Percentiles rank a stretch among this genome's conserved stretches.
Evolutionary conservation across 2,888 invertebrate species (phyloP).

Genomic region (Synanthedon tipuliformis): DNA sequence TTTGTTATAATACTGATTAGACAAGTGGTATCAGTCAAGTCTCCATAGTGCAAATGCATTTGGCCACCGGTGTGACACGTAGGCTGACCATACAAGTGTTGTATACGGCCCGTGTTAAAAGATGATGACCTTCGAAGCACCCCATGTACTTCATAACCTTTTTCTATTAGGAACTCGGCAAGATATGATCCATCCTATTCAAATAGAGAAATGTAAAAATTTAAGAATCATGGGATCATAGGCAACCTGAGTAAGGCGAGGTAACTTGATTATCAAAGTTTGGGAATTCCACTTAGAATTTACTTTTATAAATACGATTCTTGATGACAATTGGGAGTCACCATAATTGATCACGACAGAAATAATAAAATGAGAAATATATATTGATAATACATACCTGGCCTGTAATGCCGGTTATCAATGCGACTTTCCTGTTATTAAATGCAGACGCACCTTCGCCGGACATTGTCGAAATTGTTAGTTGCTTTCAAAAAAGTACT

Average conservation of each 20-base stretch:
- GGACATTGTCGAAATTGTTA: slow-evolving; percentile 29
- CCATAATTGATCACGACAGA: too few species aligned
- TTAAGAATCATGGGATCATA: too few species aligned
- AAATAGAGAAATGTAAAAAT: too few species aligned
- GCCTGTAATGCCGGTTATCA: slow-evolving; percentile 97
- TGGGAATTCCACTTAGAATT: too few species aligned
- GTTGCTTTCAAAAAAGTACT: neutral
- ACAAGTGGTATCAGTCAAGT: slow-evolving; percentile 97
- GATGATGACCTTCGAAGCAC: slow-evolving; percentile 94
- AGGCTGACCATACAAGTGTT: slow-evolving; percentile 94
- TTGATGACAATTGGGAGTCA: too few species aligned
- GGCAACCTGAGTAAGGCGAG: too few species aligned
- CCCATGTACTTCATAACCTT: slow-evolving; percentile 96
- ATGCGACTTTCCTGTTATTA: slow-evolving; percentile 76
- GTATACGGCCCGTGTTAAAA: slow-evolving; percentile 96
- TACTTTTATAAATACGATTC: too few species aligned
- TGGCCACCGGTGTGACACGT: slow-evolving; percentile 87
- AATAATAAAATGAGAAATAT: neutral
- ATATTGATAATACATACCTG: slow-evolving; percentile 75
- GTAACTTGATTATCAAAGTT: too few species aligned
- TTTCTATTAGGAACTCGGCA: slow-evolving; percentile 90
- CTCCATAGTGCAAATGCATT: slow-evolving; percentile 97
- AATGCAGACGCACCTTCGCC: slow-evolving; percentile 33
- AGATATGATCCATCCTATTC: slow-evolving; percentile 96
- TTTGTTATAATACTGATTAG: slow-evolving; percentile 58